Base-by-base conservation (phyloP, 2,888 invertebrate genomes). In the Agonopterix subpropinquella region DNA sequence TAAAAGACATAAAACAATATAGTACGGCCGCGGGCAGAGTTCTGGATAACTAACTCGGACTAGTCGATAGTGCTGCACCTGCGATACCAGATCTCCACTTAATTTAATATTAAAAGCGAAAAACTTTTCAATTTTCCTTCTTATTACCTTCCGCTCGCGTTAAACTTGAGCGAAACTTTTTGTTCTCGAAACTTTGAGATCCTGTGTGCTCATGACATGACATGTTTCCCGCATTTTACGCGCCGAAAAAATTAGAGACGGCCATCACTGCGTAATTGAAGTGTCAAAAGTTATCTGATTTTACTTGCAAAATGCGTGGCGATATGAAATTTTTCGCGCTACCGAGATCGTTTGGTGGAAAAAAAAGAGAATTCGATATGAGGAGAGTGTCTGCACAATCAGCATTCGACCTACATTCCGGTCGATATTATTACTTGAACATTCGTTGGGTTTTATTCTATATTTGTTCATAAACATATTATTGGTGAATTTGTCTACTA, bases 261-360 rank as follows among this genome's bases (percentile, higher is more conserved):
- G 73, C 81, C 80, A 82, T 86, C 85, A 82, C 79, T 75, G 64
- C 78, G 83, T 87, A 88, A 88, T 87, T 88, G 88, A 83, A 85
- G 85, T 87, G 88, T 87, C 88, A 88, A 87, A 88, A 88, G 85
- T 88, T 88, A 77, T 82, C 84, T 86, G 86, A 88, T 88, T 87
- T 87, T 81, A 87, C 88, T 88, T 87, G 86, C 88, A 87, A 87
- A 87, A 74, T 80, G 80, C 77, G 76, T 76, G 71, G 77, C 77
- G 77, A 80, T 85, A 84, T 85, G 84, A 85, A 87, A 87, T 85
- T 81, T 85, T 83, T 84, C 79, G 79, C 81, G 76, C 73, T 66
- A 63, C 70, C 76, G 80, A 75, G 72, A 81, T 81, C 79, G 85
- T 69, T 76, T 67, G 70, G 65, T 62, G 76, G 75, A 76, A 86